Conservation (phyloP, 2,888 invertebrate species). For the Stenoptilia bipunctidactyla region DNA sequence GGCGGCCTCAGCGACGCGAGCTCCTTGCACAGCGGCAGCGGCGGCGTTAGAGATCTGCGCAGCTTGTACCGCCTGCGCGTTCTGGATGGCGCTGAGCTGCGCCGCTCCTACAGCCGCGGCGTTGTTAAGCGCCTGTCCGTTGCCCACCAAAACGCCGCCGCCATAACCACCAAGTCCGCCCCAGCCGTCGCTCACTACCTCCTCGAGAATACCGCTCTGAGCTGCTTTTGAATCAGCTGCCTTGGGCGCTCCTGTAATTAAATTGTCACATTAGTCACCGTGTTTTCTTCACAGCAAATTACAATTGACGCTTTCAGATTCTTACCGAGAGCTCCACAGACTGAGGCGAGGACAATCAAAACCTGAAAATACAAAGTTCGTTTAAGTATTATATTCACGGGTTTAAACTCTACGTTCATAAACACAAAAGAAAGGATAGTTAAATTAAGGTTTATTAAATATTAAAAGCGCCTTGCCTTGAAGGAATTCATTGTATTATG, state of each 20-base stretch:
- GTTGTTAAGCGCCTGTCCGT: slow-evolving; percentile 43
- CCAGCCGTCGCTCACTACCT: slow-evolving; percentile 13
- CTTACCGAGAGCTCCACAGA: neutral
- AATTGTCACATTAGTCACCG: no score
- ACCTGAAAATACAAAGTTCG: neutral
- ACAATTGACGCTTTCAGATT: neutral
- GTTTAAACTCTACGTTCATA: neutral
- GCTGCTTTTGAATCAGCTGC: slow-evolving; percentile 4
- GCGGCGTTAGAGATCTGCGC: slow-evolving; percentile 55
- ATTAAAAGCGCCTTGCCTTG: slow-evolving; percentile 38
- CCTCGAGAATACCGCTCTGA: neutral
- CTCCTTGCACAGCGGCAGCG: slow-evolving; percentile 56
- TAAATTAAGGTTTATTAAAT: no score
- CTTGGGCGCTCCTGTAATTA: slow-evolving; percentile 26
- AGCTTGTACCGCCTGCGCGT: slow-evolving; percentile 56
- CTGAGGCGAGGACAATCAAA: neutral
- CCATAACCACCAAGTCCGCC: slow-evolving; percentile 17
- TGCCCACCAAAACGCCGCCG: slow-evolving; percentile 28
- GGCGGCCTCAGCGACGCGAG: slow-evolving; percentile 49
- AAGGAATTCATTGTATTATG: slow-evolving; percentile 45
- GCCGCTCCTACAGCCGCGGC: slow-evolving; percentile 55
- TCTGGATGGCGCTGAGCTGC: slow-evolving; percentile 57
- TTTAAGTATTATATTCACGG: no score
- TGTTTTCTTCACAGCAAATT: no score
- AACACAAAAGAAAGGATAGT: neutral